Conservation (phyloP, 2,113 vertebrate species). For the Calidris pugnax region DNA sequence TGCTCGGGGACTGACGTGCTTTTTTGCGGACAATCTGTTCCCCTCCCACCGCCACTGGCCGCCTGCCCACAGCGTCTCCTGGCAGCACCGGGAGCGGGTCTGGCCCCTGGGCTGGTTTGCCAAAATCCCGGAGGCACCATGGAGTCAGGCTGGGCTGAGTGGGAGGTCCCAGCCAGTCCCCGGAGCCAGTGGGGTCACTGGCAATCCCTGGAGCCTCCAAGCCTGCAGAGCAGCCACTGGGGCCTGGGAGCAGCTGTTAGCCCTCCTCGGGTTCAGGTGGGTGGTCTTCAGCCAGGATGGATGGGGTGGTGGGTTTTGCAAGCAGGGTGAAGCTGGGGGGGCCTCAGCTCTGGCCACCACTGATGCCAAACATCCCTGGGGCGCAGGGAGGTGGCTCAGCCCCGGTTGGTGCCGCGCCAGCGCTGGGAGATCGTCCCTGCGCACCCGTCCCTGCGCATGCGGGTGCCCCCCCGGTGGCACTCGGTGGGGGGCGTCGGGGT, state of each 20-base stretch:
- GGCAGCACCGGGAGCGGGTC: not conserved
- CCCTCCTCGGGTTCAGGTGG: rapidly evolving
- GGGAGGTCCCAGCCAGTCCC: no score
- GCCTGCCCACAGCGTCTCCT: not conserved
- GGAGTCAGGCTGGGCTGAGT: not conserved
- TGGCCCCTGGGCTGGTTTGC: not conserved
- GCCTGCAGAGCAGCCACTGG: not conserved
- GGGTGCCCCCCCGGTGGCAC: not conserved
- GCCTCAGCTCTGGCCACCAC: no score
- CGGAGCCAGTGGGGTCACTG: rapidly evolving
- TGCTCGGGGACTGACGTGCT: not conserved
- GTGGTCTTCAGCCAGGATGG: not conserved
- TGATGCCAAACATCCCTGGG: rapidly evolving
- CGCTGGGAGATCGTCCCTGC: rapidly evolving
- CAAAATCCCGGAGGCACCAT: not conserved
- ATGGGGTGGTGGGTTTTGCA: not conserved
- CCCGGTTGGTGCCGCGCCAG: rapidly evolving
- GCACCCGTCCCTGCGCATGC: rapidly evolving
- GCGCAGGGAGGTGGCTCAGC: not conserved
- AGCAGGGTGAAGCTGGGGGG: not conserved
- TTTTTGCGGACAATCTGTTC: not conserved
- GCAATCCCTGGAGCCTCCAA: rapidly evolving
- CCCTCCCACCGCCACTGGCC: not conserved
- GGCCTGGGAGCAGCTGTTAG: rapidly evolving
- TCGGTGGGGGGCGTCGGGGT: not conserved